phyloP scores from a whole-genome alignment of 1,140 invertebrate species.

The Brachystomella parvula region DNA sequence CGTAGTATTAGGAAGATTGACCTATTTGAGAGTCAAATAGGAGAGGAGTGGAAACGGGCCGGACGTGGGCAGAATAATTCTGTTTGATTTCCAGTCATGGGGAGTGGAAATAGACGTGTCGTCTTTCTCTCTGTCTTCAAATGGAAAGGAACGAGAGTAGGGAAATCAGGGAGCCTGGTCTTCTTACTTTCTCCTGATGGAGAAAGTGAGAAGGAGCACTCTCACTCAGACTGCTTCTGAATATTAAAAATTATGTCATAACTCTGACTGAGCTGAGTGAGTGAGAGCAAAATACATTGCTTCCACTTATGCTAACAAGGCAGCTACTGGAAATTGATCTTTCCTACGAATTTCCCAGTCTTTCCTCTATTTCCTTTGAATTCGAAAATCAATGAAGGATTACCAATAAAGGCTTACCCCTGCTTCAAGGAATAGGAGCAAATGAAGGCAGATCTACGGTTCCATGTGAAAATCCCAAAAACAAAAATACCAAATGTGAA shows the following conservation, averaged over 20 bases:
- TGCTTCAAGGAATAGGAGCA: too few species aligned
- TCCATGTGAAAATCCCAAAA: too few species aligned
- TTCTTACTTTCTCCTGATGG: neutral
- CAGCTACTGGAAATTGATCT: too few species aligned
- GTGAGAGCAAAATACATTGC: neutral
- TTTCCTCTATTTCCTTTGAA: neutral
- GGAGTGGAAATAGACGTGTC: constrained; percentile 18
- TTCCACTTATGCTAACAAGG: too few species aligned
- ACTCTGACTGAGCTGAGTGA: constrained; percentile 12
- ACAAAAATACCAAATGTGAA: too few species aligned
- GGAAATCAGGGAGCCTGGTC: neutral
- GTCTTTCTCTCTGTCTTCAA: constrained; percentile 1
- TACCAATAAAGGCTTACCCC: too few species aligned
- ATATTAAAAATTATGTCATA: constrained; percentile 18
- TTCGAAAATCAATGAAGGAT: too few species aligned
- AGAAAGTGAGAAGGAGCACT: too few species aligned
- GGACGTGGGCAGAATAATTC: constrained; percentile 19
- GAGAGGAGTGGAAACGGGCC: constrained; percentile 15
- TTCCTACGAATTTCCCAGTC: too few species aligned
- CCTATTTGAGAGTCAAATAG: neutral
- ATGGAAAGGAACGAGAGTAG: neutral
- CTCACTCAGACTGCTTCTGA: constrained; percentile 14
- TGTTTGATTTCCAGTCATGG: constrained; percentile 9
- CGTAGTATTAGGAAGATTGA: neutral
- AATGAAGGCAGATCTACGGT: too few species aligned